A percentile compares a stretch with the other conserved stretches of the same genome.
Conservation (phyloP, 2,888 invertebrate genomes). For the Sesamia inferens region DNA sequence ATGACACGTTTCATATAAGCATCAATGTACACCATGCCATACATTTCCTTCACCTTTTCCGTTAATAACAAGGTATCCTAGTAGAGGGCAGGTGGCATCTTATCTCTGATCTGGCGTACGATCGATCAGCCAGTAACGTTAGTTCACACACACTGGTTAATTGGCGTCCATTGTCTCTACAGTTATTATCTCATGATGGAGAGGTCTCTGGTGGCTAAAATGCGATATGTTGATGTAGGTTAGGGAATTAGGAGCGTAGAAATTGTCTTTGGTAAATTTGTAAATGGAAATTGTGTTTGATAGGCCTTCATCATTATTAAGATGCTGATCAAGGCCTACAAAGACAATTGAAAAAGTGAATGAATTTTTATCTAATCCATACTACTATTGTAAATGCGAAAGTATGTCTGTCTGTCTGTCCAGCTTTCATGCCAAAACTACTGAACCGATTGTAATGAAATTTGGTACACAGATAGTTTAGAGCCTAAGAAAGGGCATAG, state of each 20-base stretch:
- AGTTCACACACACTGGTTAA: conserved; percentile 22
- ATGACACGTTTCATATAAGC: background rate
- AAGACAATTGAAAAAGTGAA: background rate
- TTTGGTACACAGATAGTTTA: no score
- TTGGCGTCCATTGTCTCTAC: conserved; percentile 28
- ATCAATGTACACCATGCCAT: conserved; percentile 10
- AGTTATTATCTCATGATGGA: conserved; percentile 15
- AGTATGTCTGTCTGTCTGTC: no score
- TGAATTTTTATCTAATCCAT: no score
- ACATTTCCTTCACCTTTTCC: background rate
- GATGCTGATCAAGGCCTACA: no score
- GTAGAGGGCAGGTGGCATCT: conserved; percentile 40
- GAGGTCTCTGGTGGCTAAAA: background rate
- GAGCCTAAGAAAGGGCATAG: no score
- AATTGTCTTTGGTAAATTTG: background rate
- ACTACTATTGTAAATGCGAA: no score
- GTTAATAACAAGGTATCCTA: background rate
- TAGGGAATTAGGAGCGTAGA: background rate
- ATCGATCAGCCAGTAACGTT: conserved; percentile 44
- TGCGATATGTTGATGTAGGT: conserved; percentile 12
- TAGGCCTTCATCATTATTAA: background rate
- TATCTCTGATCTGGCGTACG: conserved; percentile 55
- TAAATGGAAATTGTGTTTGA: no score
- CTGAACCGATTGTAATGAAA: no score
- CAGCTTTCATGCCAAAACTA: no score